A percentile compares a stretch with the other conserved stretches of the same genome.
These are phyloP conservation scores for Denticeps clupeoides DNA, from an alignment of 2,797 vertebrate genomes.

Conservation along the genomic window DNA sequence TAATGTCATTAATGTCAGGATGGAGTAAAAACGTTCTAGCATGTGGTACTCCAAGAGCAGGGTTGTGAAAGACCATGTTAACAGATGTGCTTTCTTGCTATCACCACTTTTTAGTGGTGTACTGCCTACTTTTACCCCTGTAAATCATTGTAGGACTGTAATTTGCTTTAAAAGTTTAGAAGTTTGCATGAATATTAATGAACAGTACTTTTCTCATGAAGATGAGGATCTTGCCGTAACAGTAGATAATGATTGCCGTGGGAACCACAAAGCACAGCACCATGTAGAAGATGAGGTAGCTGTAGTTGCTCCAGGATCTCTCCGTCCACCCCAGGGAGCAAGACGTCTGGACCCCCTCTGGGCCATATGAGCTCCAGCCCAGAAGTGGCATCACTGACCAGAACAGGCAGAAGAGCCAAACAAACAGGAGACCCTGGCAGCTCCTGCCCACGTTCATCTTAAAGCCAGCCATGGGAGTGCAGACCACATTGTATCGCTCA, in stretches of 20 bases:
- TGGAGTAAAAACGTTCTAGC: too few relatives aligned
- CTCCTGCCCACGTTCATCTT: conserved; percentile 44
- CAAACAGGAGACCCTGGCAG: conserved; percentile 38
- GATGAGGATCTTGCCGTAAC: conserved; percentile 46
- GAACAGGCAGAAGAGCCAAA: conserved; percentile 57
- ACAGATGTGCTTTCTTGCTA: too few relatives aligned
- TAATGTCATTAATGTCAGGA: too few relatives aligned
- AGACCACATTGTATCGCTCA: conserved; percentile 55
- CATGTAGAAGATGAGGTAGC: conserved; percentile 54
- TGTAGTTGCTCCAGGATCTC: conserved; percentile 53
- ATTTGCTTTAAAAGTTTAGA: too few relatives aligned
- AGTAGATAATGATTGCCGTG: conserved; percentile 48
- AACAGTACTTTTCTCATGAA: conserved; percentile 43
- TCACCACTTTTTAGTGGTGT: too few relatives aligned
- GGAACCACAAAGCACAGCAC: conserved; percentile 48
- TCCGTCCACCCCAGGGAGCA: conserved; percentile 57
- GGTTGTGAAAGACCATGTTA: too few relatives aligned
- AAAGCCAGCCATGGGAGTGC: conserved; percentile 41
- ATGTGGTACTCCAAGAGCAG: too few relatives aligned
- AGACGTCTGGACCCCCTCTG: conserved; percentile 52
- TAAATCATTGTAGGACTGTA: too few relatives aligned
- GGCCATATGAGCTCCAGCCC: conserved; percentile 57
- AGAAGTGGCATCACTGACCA: conserved; percentile 46
- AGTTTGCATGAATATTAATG: not conserved
- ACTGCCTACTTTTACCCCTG: too few relatives aligned